Evolutionary conservation across 1,140 invertebrate species (phyloP).

Genomic region (Phthorimaea operculella): DNA sequence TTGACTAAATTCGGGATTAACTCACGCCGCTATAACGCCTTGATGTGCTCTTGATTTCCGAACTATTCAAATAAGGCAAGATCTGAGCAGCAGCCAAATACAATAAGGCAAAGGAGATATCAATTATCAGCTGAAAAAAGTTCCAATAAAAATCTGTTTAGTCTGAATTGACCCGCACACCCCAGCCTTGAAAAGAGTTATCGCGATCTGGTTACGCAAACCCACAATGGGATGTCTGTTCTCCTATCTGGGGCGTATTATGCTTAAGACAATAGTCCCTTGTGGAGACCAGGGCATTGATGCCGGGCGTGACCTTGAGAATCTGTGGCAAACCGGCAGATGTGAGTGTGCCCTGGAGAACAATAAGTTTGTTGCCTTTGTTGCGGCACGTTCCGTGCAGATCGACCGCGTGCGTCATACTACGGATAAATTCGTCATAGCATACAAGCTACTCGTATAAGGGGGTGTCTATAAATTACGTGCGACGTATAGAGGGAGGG

Average conservation of each 20-base stretch:
- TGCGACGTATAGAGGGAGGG: background rate
- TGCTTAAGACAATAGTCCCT: constrained; percentile 31
- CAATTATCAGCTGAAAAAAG: background rate
- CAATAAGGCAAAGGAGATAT: too few species aligned
- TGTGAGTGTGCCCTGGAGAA: constrained; percentile 32
- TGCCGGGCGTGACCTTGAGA: background rate
- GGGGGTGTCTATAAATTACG: background rate
- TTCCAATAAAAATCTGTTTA: background rate
- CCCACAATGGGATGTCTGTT: constrained; percentile 12
- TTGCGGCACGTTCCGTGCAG: constrained; percentile 36
- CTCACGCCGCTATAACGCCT: too few species aligned
- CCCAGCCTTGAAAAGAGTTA: constrained; percentile 26
- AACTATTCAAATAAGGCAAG: too few species aligned
- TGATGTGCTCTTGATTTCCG: too few species aligned
- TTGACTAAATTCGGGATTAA: too few species aligned
- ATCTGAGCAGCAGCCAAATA: too few species aligned
- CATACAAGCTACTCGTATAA: too few species aligned
- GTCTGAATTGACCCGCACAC: constrained; percentile 1
- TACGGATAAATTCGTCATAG: too few species aligned
- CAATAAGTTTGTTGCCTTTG: constrained; percentile 43
- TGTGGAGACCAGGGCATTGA: background rate
- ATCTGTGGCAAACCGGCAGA: constrained; percentile 2
- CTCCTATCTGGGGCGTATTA: constrained; percentile 23
- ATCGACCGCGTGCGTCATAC: constrained; percentile 35
- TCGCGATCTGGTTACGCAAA: background rate